phyloP scores from a whole-genome alignment of 2,888 invertebrate genomes.

The Cantharis rufa region DNA sequence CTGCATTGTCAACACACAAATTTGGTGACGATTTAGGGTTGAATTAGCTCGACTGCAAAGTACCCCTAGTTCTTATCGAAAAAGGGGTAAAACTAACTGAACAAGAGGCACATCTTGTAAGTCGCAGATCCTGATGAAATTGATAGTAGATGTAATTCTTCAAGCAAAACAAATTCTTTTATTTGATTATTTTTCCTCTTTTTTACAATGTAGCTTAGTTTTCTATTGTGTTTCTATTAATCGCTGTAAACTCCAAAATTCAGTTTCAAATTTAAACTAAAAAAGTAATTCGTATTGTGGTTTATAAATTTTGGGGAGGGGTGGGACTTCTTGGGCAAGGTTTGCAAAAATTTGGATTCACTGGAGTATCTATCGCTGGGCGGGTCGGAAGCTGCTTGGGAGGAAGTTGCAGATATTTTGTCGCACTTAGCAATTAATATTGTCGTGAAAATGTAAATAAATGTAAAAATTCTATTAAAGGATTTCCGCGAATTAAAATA shows the following conservation, averaged over 20 bases:
- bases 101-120: neutral
- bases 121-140: neutral
- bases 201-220: neutral
- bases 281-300: too few relatives aligned
- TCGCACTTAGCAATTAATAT: neutral
- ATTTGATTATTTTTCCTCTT: neutral
- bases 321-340: neutral
- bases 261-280: too few relatives aligned
- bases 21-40: neutral
- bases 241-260: neutral
- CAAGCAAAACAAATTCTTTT: neutral
- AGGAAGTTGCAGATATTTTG: neutral
- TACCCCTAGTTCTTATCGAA: neutral
- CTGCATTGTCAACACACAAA: neutral
- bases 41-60: neutral
- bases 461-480: neutral
- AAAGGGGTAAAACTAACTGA: neutral
- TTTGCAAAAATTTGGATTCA: too few relatives aligned
- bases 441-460: neutral
- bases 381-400: too few relatives aligned
- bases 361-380: too few relatives aligned
- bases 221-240: neutral
- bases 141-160: neutral
- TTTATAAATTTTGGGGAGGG: too few relatives aligned
- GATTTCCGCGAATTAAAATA: neutral